Percentiles rank a stretch among this genome's conserved stretches.
phyloP scores from a whole-genome alignment of 1,140 invertebrate genomes.

The Bombus superbus region DNA sequence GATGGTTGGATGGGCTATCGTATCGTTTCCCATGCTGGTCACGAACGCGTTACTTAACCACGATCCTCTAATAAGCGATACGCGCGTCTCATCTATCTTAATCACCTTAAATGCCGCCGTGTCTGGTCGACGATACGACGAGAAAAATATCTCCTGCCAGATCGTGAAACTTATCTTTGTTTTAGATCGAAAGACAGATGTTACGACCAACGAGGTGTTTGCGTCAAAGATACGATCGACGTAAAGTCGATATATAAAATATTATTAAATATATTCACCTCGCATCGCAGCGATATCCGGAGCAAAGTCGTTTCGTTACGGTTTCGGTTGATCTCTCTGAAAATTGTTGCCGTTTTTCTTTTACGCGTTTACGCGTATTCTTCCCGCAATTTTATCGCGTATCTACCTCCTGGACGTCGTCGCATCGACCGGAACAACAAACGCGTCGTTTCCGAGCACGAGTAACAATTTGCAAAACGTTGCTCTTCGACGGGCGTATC shows the following conservation, averaged over 20 bases:
- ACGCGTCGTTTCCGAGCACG: no score
- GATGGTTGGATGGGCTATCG: not conserved
- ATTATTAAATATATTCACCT: no score
- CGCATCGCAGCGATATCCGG: rapidly evolving
- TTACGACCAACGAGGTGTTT: not conserved
- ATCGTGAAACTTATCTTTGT: not conserved
- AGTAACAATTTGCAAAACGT: not conserved
- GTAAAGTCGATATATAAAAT: no score
- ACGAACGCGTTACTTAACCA: not conserved
- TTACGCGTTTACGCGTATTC: no score
- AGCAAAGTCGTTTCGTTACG: rapidly evolving
- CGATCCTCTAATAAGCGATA: not conserved
- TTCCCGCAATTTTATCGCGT: no score
- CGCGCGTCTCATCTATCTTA: not conserved
- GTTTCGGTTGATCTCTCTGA: no score
- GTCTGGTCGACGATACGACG: no score
- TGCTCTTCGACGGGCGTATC: not conserved
- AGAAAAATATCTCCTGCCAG: not conserved
- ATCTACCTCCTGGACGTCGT: no score
- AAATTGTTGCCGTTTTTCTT: no score
- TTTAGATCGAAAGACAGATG: no score
- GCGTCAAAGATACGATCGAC: not conserved
- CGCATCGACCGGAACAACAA: no score
- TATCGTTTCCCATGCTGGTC: not conserved
- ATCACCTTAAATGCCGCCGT: not conserved